These are phyloP conservation scores for Ptiloglossa arizonensis DNA, from an alignment of 1,140 invertebrate species.

Conservation along the genomic window DNA sequence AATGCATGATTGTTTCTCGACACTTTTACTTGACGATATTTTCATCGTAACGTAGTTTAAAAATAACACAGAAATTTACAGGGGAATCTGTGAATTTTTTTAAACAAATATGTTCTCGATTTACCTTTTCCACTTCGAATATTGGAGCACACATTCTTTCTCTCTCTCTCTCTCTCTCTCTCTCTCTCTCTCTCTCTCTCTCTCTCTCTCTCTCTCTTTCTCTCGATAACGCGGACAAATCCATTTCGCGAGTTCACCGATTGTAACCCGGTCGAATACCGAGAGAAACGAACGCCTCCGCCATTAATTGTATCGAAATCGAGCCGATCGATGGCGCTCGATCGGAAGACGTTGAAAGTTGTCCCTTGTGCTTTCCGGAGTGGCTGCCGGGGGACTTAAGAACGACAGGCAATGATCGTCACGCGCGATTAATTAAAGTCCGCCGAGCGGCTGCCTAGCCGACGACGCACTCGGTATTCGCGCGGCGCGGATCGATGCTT, in stretches of 20 bases:
- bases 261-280: not conserved
- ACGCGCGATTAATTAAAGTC: slow-evolving; percentile 55
- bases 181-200: no score
- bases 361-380: not conserved
- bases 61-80: no score
- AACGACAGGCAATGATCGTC: slow-evolving; percentile 49
- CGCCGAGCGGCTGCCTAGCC: slow-evolving; percentile 4
- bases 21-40: no score
- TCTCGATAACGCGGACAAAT: no score
- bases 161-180: no score
- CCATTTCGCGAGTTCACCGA: not conserved
- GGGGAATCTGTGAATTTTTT: no score
- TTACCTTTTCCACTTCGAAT: no score
- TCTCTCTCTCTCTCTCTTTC: no score
- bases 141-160: no score
- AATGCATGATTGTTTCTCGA: no score
- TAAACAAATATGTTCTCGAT: no score
- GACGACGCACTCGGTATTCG: slow-evolving; percentile 22
- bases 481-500: slow-evolving; percentile 50
- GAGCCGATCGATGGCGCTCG: not conserved
- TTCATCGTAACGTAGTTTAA: no score
- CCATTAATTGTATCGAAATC: slow-evolving; percentile 48
- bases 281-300: not conserved
- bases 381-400: slow-evolving; percentile 12
- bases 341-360: not conserved